phyloP scores from a whole-genome alignment of 2,113 vertebrate genomes.

The Chinchilla lanigera region DNA sequence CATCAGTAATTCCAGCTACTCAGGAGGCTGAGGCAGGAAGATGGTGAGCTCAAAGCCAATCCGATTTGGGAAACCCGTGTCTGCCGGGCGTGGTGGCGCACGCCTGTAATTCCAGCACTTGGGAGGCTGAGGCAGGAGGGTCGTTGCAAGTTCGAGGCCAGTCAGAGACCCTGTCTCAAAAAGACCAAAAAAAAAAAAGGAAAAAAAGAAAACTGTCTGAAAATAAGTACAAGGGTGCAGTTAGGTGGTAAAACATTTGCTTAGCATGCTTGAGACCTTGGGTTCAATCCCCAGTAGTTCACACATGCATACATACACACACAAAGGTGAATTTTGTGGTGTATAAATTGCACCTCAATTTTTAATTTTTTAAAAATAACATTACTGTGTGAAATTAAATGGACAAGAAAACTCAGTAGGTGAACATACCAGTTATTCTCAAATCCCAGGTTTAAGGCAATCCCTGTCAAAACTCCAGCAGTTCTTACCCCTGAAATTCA shows the following conservation, averaged over 20 bases:
- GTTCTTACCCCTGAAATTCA: neutral
- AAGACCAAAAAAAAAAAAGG: too few species aligned
- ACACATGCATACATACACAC: too few species aligned
- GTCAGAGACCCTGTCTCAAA: too few species aligned
- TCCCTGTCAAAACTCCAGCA: neutral
- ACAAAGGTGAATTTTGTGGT: neutral
- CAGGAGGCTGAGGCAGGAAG: neutral
- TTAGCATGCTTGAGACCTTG: neutral
- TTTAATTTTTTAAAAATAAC: neutral
- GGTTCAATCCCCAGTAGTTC: neutral
- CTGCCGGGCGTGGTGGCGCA: neutral
- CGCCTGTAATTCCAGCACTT: too few species aligned
- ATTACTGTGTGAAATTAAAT: neutral
- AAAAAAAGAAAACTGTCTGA: neutral
- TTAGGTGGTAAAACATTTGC: neutral
- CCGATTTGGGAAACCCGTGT: neutral
- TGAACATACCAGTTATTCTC: neutral
- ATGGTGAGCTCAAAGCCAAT: neutral
- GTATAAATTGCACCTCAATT: neutral
- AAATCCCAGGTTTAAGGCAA: neutral
- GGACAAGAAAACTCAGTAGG: neutral
- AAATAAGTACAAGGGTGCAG: neutral
- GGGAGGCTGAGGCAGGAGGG: too few species aligned
- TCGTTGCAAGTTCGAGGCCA: too few species aligned
- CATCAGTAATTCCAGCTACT: neutral